Evolutionary conservation across 35 echinoderm and acorn worm species (phyloP).

Genomic region (Ophioderma brevispina): DNA sequence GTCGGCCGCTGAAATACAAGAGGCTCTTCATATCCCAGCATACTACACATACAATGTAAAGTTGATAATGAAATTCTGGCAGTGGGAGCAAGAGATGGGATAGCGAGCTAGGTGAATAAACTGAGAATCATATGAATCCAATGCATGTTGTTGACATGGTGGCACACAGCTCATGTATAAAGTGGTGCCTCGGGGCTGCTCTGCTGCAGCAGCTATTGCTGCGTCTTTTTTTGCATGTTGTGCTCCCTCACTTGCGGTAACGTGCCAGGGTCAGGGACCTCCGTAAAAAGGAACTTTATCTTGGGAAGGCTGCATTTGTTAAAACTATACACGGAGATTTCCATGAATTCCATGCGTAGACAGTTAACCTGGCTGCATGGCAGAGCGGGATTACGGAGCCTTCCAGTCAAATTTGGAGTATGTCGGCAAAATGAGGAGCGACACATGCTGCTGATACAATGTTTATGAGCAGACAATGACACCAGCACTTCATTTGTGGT

Average conservation of each 20-base stretch:
- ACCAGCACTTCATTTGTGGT: too few species aligned
- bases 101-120: background rate
- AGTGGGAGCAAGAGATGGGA: background rate
- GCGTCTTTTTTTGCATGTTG: background rate
- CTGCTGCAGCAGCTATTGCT: background rate
- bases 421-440: too few species aligned
- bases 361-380: background rate
- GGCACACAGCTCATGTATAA: background rate
- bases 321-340: background rate
- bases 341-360: background rate
- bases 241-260: background rate
- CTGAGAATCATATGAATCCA: background rate
- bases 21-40: background rate
- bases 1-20: too few species aligned
- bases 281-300: background rate
- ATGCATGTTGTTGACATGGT: background rate
- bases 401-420: background rate
- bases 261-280: background rate
- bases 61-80: background rate
- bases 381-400: background rate
- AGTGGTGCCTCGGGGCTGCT: background rate
- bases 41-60: constrained; percentile 4
- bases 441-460: too few species aligned
- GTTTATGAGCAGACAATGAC: too few species aligned
- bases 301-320: background rate